phyloP scores from a whole-genome alignment of 2,113 vertebrate species.

The Malurus cyaneus region DNA sequence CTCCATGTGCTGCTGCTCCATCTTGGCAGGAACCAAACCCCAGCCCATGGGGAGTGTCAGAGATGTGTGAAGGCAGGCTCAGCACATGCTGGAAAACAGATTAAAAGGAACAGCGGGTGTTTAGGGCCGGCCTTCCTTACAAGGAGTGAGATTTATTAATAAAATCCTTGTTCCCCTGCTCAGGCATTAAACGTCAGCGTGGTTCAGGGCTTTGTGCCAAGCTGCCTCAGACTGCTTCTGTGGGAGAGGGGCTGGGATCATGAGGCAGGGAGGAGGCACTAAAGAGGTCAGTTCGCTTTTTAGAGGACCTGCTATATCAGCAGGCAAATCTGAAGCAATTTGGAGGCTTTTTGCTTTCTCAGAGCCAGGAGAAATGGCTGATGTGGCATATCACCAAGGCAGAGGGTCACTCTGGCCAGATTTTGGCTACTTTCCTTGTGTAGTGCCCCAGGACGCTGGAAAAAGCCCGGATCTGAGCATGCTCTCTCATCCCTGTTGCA shows the following conservation, averaged over 20 bases:
- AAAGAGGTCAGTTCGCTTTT: background rate
- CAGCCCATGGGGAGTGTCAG: background rate
- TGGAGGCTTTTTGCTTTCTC: background rate
- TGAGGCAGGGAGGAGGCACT: background rate
- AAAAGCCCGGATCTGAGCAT: background rate
- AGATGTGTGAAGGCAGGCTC: background rate
- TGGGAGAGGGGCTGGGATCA: background rate
- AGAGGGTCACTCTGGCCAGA: background rate
- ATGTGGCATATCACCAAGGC: background rate
- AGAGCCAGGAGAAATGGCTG: background rate
- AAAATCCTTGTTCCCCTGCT: background rate
- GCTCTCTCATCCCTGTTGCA: slow-evolving; percentile 40
- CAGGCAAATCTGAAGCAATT: background rate
- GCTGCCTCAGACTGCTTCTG: background rate
- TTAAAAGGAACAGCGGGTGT: background rate
- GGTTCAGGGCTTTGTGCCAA: slow-evolving; percentile 19
- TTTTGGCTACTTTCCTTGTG: background rate
- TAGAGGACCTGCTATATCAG: background rate
- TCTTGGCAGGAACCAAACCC: rapidly evolving
- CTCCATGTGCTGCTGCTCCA: background rate
- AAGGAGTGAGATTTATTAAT: slow-evolving; percentile 15
- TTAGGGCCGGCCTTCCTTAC: background rate
- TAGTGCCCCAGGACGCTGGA: background rate
- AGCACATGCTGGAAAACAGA: background rate
- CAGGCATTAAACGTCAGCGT: background rate